Evolutionary conservation across 1,140 invertebrate genomes (phyloP), one percentile per base, ranked within the genome.

Genomic region (Caenorhabditis inopinata): DNA sequence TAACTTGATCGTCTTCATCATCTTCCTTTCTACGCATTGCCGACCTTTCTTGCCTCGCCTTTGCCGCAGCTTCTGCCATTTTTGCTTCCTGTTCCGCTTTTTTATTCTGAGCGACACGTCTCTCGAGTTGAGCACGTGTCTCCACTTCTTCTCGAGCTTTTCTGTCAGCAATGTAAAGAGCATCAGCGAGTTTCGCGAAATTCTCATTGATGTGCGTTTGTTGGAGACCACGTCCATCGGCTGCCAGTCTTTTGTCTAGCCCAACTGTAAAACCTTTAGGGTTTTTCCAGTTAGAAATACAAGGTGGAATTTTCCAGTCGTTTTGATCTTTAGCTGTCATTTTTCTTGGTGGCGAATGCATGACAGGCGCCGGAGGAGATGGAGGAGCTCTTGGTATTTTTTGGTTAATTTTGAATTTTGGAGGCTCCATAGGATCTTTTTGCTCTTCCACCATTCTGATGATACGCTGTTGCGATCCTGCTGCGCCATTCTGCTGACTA

Each of bases 251-350:
- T 90, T 99, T 99, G 89, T 99, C 97, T 80, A 99, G 90, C 0
- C 97, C 97, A 87, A 99, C 97, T 0, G 97, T 99, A 90, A 98
- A 99, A 35, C 80, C 90, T 95, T 98, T 91, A 2, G 96, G 94
- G 89, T 99, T 99, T 90, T 99, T 99, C 97, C 97, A 99, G 88
- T 99, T 99, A 14, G 95, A 97, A 83, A 99, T 97, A 88, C 97
- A 99, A 0, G 97, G 97, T 18, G 97, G 97, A 85, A 99, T 98
- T 90, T 98, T 98, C 97, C 97, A 99, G 89, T 99, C 96, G 83
- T 97, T 94, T 88, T 99, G 97, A 89, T 99, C 97, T 89, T 98
- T 97, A 0, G 96, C 96, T 5, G 96, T 97, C 0, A 97, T 94
- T 89, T 98, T 95, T 78, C 97, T 92, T 0, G 97, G 96, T 0